Conservation (phyloP, 2,888 invertebrate species). For the Mechanitis messenoides region DNA sequence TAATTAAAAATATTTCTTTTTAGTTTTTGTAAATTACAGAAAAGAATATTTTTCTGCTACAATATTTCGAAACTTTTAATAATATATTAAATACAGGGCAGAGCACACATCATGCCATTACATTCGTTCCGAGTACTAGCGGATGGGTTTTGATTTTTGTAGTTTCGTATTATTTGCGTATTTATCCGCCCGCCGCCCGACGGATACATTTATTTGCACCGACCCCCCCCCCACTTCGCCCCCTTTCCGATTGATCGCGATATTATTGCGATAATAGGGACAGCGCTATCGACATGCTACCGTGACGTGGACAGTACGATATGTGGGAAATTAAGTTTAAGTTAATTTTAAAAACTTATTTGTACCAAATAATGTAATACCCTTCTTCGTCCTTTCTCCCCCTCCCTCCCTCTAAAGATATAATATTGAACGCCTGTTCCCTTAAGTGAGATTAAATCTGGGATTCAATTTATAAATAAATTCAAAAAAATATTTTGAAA, state of each 20-base stretch:
- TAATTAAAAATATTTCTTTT: no score
- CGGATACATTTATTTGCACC: constrained; percentile 74
- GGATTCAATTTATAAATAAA: no score
- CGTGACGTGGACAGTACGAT: constrained; percentile 62
- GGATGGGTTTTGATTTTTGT: constrained; percentile 77
- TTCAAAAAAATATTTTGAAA: no score
- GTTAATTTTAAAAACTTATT: neutral
- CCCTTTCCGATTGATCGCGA: constrained; percentile 73
- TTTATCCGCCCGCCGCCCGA: constrained; percentile 74
- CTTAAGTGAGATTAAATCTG: no score
- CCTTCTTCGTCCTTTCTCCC: no score
- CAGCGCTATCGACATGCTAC: constrained; percentile 58
- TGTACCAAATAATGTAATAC: no score
- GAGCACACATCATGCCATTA: constrained; percentile 42
- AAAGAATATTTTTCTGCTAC: neutral
- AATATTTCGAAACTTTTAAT: neutral
- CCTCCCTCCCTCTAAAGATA: no score
- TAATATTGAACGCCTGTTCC: no score
- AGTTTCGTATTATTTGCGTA: constrained; percentile 77
- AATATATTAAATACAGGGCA: constrained; percentile 32
- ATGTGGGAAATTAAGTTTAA: constrained; percentile 38
- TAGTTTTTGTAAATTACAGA: no score
- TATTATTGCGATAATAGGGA: constrained; percentile 76
- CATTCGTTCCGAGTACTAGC: constrained; percentile 60
- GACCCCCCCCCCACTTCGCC: constrained; percentile 33